Conservation (phyloP, 2,888 invertebrate genomes). For the Pseudococcus longispinus region DNA sequence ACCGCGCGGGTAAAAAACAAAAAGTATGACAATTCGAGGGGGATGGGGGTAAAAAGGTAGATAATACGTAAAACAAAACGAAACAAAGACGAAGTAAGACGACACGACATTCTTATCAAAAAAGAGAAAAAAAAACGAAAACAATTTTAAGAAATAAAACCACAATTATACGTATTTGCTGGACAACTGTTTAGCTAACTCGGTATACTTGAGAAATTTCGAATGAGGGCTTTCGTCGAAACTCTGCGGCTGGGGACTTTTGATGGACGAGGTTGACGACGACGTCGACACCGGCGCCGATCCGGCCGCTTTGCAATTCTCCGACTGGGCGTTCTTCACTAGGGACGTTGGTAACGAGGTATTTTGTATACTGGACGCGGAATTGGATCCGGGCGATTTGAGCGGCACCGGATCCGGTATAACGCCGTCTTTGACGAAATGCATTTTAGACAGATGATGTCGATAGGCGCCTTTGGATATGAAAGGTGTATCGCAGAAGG, state of each 20-base stretch:
- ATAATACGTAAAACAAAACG: neutral
- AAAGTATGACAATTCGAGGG: neutral
- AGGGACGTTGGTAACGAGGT: constrained; percentile 49
- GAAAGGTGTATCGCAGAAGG: constrained; percentile 93
- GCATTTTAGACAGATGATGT: constrained; percentile 94
- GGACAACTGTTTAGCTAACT: constrained; percentile 96
- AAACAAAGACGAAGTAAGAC: constrained; percentile 45
- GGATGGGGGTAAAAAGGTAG: neutral
- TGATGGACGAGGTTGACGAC: constrained; percentile 61
- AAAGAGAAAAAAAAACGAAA: constrained; percentile 11
- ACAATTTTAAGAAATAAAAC: constrained; percentile 46
- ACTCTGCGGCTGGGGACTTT: constrained; percentile 60
- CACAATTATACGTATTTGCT: constrained; percentile 85
- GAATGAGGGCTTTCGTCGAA: constrained; percentile 94
- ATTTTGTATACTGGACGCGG: constrained; percentile 58
- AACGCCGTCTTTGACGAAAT: constrained; percentile 91
- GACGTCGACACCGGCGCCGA: constrained; percentile 56
- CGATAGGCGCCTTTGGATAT: constrained; percentile 96
- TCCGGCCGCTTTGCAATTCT: constrained; percentile 45
- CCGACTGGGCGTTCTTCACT: neutral
- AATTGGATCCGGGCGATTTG: constrained; percentile 64
- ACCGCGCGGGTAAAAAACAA: neutral
- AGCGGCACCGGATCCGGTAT: constrained; percentile 75
- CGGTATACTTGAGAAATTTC: constrained; percentile 97
- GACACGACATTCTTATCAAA: constrained; percentile 46